Conservation (phyloP, 23 tunicate genomes). For the Ascidia mentula region DNA sequence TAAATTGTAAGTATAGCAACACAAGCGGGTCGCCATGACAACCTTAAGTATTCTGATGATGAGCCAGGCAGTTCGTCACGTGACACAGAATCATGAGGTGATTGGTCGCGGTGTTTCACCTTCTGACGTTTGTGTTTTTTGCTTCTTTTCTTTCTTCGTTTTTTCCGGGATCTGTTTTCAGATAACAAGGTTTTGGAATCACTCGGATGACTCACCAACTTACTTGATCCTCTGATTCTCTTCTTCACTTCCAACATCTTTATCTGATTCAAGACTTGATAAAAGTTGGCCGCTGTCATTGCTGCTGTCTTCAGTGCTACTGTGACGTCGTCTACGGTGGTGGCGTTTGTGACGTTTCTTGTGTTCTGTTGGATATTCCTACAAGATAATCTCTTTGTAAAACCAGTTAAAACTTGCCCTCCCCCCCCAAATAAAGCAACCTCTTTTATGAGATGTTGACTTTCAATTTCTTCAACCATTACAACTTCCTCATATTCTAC, state of each 20-base stretch:
- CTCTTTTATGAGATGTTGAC: not conserved
- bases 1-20: not conserved
- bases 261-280: not conserved
- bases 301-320: not conserved
- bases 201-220: too few species aligned
- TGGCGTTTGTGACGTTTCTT: not conserved
- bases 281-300: not conserved
- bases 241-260: not conserved
- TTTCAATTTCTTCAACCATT: not conserved
- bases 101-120: conserved; percentile 32
- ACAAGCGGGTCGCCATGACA: not conserved
- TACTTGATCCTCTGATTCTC: not conserved
- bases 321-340: not conserved
- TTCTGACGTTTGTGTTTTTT: conserved; percentile 27
- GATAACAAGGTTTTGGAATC: too few species aligned
- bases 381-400: not conserved
- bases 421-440: not conserved
- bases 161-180: conserved; percentile 42
- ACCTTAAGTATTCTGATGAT: not conserved
- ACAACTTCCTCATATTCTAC: not conserved
- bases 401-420: not conserved
- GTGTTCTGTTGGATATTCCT: not conserved
- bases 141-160: conserved; percentile 35
- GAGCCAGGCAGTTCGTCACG: not conserved
- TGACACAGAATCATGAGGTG: not conserved